phyloP scores from a whole-genome alignment of 2,797 vertebrate species.

The Brachyalestes nurse region DNA sequence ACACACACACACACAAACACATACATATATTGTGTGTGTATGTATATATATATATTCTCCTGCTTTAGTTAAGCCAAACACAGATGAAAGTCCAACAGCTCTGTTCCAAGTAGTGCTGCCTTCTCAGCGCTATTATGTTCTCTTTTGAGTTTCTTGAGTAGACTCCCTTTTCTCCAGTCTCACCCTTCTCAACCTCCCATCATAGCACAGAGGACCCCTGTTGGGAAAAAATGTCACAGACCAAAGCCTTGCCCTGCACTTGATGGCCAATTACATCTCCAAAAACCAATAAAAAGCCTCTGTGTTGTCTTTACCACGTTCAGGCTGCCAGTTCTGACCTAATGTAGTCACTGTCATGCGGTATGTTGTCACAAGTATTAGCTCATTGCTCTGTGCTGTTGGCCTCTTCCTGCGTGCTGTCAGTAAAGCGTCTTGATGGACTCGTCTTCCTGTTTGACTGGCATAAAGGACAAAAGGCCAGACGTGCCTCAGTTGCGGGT shows the following conservation, averaged over 20 bases:
- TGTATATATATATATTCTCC: not conserved
- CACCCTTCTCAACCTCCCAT: conserved; percentile 58
- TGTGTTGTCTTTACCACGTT: conserved; percentile 24
- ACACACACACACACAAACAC: no score
- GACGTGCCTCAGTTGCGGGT: conserved; percentile 60
- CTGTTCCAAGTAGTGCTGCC: conserved; percentile 52
- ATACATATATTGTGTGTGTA: no score
- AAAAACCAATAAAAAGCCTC: conserved; percentile 30
- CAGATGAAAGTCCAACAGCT: conserved; percentile 54
- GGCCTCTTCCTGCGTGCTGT: conserved; percentile 15
- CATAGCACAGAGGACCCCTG: conserved; percentile 43
- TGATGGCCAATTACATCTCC: conserved; percentile 40
- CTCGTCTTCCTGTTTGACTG: conserved; percentile 64
- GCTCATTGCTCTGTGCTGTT: conserved; percentile 20
- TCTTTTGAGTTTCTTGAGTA: conserved; percentile 57
- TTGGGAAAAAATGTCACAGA: conserved; percentile 59
- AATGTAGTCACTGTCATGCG: conserved; percentile 26
- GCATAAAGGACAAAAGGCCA: conserved; percentile 63
- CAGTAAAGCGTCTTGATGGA: conserved; percentile 42
- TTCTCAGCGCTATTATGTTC: conserved; percentile 64
- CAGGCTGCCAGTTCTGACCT: conserved; percentile 25
- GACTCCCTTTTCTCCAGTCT: conserved; percentile 63
- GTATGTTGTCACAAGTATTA: conserved; percentile 22
- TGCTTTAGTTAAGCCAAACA: not conserved
- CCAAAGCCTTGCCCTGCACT: conserved; percentile 54